These are phyloP conservation scores for Dendronephthya gigantea DNA, from an alignment of 64 coral and sea anemone genomes.

Conservation along the genomic window DNA sequence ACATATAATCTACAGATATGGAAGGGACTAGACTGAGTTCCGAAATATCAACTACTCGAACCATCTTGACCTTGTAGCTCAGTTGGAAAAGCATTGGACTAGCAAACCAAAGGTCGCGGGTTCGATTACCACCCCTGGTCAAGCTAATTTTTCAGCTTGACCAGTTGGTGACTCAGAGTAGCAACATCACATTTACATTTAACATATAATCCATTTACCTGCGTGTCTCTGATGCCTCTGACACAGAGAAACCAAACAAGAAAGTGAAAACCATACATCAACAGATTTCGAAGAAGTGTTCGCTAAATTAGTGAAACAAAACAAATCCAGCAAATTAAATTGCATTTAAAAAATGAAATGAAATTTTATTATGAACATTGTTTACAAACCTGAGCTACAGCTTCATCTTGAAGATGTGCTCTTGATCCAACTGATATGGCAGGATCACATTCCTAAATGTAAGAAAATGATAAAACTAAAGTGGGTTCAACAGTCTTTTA, in stretches of 20 bases:
- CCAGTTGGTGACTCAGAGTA: too few relatives aligned
- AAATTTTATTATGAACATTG: background rate
- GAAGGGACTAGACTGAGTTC: too few relatives aligned
- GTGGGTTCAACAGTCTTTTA: background rate
- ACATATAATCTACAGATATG: too few relatives aligned
- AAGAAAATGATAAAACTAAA: background rate
- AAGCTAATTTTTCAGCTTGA: too few relatives aligned
- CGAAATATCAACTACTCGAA: too few relatives aligned
- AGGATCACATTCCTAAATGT: constrained; percentile 38
- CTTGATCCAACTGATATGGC: constrained; percentile 84
- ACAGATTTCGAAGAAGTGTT: constrained; percentile 73
- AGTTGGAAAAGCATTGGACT: too few relatives aligned
- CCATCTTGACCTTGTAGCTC: too few relatives aligned
- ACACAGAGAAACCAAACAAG: constrained; percentile 99
- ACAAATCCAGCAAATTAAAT: background rate
- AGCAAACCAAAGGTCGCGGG: too few relatives aligned
- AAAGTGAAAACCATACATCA: constrained; percentile 99
- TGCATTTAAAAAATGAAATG: too few relatives aligned
- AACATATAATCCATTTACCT: constrained; percentile 35
- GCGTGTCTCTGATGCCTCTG: constrained; percentile 81
- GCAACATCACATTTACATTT: too few relatives aligned
- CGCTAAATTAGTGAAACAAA: constrained; percentile 44
- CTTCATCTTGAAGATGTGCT: constrained; percentile 89
- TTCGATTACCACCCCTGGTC: too few relatives aligned
- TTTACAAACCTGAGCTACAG: constrained; percentile 59